Base-by-base conservation (phyloP, 1,140 invertebrate species). In the Lepidotrigona ventralis region DNA sequence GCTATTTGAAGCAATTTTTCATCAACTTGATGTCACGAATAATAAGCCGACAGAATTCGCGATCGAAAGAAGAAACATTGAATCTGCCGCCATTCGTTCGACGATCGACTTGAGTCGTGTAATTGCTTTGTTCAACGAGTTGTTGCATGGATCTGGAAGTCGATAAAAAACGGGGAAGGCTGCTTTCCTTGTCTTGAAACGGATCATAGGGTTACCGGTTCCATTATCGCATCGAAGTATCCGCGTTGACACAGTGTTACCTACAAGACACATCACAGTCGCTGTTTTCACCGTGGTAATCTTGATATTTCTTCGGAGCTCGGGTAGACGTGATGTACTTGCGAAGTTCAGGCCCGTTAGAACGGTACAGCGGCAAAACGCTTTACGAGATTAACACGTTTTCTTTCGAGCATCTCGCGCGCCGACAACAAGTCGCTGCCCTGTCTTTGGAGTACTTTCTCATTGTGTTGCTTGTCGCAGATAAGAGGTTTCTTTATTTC, bases 301-400 rank as follows among this genome's bases (percentile, higher is more conserved):
- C 39, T 39, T 29, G 11, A 4, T 14, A 23, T 81, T 81, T 75
- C 66, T 75, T 19, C 2, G 15, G 17, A 4, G 21, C 29, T 4
- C 14, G 54, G 21, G 19, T 69, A 23, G 51, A 51, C 79, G 79
- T 74, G 51, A 74, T 60, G 69, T 6, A 66, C 71, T 56, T 75
- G 66, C 39, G 63, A 76, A 81, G 19, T 81, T 81, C 14, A 23
- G 33, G n/a, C n/a, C 80, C 80, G 80, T 81, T 81, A 81, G 53
- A 81, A 81, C 72, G 80, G 80, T 69, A 76, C 58, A 64, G 1
- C 9, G 39, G 33, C 33, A 19, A 29, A 54, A 81, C 63, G 29
- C 33, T 53, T 46, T 9, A 14, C 12, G 23, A 29, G 63, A 76
- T 81, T 68, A 58, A 75, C 51, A 56, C 51, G 70, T 19, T 54